These are phyloP conservation scores for Eumacrocentrus americanus DNA, from an alignment of 2,888 invertebrate species.

Conservation along the genomic window DNA sequence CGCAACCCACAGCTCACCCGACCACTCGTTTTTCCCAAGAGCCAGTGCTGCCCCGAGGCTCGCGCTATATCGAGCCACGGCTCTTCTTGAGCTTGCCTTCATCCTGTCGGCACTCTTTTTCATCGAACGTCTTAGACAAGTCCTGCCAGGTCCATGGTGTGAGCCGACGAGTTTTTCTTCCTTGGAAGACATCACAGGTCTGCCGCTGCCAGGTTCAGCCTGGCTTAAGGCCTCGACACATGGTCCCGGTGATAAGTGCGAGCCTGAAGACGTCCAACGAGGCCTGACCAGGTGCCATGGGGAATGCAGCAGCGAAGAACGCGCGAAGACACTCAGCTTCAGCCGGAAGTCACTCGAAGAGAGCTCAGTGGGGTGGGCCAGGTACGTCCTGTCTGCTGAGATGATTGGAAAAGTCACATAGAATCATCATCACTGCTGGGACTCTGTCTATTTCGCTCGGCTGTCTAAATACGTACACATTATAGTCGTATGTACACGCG, in stretches of 20 bases:
- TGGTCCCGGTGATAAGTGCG: conserved; percentile 32
- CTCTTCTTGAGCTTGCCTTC: neutral
- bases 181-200: neutral
- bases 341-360: conserved; percentile 64
- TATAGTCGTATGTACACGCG: conserved; percentile 19
- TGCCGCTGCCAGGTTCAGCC: too few species aligned
- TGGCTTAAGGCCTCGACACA: neutral
- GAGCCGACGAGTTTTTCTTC: neutral
- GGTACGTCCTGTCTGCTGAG: conserved; percentile 65
- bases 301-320: conserved; percentile 70
- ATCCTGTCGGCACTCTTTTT: neutral
- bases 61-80: conserved; percentile 37
- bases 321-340: conserved; percentile 67
- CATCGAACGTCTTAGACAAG: neutral
- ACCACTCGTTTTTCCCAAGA: conserved; percentile 24
- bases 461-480: conserved; percentile 1
- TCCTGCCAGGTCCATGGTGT: neutral
- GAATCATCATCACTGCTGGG: neutral
- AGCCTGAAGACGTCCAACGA: conserved; percentile 8
- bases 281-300: conserved; percentile 61
- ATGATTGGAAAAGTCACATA: neutral
- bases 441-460: neutral
- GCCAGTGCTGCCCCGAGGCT: conserved; percentile 41
- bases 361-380: conserved; percentile 86
- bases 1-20: conserved; percentile 17